A percentile compares a stretch with the other conserved stretches of the same genome.
Conservation (phyloP, 2,888 invertebrate species). For the Nemapogon koenigi region DNA sequence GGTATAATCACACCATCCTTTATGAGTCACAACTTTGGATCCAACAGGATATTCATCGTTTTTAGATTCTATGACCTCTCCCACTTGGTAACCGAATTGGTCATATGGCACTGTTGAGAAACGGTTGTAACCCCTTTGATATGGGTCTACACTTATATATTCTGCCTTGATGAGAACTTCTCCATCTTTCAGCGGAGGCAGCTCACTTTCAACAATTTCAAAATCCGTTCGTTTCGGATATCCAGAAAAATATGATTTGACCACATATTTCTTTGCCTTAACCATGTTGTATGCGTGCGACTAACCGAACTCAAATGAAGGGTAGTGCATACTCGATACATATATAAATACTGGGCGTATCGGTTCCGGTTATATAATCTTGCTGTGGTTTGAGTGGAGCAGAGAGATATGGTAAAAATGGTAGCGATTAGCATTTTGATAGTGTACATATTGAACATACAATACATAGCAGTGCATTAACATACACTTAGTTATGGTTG, state of each 20-base stretch:
- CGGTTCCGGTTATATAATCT: too few relatives aligned
- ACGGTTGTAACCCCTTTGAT: constrained; percentile 24
- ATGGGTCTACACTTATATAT: constrained; percentile 35
- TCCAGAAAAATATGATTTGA: constrained; percentile 62
- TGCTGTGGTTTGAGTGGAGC: too few relatives aligned
- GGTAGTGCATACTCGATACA: too few relatives aligned
- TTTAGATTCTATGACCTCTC: constrained; percentile 65
- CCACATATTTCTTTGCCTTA: constrained; percentile 61
- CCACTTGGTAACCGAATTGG: constrained; percentile 30
- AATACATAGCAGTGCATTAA: too few relatives aligned
- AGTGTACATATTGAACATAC: too few relatives aligned
- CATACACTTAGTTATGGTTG: too few relatives aligned
- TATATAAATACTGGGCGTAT: too few relatives aligned
- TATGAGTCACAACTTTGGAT: constrained; percentile 59
- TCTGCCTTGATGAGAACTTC: constrained; percentile 33
- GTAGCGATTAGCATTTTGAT: too few relatives aligned
- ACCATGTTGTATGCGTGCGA: constrained; percentile 39
- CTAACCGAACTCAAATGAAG: too few relatives aligned
- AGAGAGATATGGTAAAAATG: too few relatives aligned
- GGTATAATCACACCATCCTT: constrained; percentile 72
- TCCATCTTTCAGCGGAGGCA: constrained; percentile 65
- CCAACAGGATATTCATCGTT: constrained; percentile 67
- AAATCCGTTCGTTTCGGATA: constrained; percentile 64
- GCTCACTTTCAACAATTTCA: constrained; percentile 63
- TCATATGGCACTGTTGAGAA: constrained; percentile 25